These are phyloP conservation scores for Erythrolamprus reginae DNA, from an alignment of 2,113 vertebrate species.

Conservation along the genomic window DNA sequence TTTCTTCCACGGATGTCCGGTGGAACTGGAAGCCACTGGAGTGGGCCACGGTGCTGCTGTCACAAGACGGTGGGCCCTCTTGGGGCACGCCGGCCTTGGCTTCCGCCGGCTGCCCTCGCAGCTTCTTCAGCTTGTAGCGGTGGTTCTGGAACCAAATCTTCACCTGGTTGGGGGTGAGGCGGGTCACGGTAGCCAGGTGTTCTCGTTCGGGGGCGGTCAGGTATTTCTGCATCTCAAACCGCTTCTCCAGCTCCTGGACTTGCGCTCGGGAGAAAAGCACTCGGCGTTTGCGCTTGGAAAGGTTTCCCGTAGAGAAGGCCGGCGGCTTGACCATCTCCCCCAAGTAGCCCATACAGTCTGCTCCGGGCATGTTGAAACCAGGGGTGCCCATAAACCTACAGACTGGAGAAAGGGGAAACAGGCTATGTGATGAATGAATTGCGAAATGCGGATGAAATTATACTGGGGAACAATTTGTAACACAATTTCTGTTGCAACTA, in stretches of 20 bases:
- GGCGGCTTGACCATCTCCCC: not conserved
- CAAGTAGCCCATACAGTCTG: constrained; percentile 31
- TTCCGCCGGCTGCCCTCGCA: not conserved
- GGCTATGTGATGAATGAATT: no score
- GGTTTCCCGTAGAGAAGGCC: not conserved
- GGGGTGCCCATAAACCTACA: constrained; percentile 31
- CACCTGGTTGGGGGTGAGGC: constrained; percentile 47
- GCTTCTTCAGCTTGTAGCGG: constrained; percentile 45
- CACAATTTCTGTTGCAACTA: no score
- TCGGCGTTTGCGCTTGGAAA: constrained; percentile 30
- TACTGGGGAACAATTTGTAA: no score
- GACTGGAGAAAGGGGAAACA: constrained; percentile 22
- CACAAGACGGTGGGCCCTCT: not conserved
- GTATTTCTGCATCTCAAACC: constrained; percentile 46
- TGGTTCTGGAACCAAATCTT: constrained; percentile 53
- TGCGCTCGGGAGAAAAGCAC: constrained; percentile 46
- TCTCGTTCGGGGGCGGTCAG: constrained; percentile 40
- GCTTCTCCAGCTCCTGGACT: constrained; percentile 44
- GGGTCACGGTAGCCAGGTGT: constrained; percentile 34
- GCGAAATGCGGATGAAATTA: no score
- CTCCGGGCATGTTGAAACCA: constrained; percentile 5
- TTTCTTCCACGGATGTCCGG: constrained; percentile 12
- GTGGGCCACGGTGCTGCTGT: not conserved
- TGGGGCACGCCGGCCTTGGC: not conserved
- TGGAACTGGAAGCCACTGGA: not conserved